These are phyloP conservation scores for Cyclopterus lumpus DNA, from an alignment of 2,797 vertebrate species.

Conservation along the genomic window DNA sequence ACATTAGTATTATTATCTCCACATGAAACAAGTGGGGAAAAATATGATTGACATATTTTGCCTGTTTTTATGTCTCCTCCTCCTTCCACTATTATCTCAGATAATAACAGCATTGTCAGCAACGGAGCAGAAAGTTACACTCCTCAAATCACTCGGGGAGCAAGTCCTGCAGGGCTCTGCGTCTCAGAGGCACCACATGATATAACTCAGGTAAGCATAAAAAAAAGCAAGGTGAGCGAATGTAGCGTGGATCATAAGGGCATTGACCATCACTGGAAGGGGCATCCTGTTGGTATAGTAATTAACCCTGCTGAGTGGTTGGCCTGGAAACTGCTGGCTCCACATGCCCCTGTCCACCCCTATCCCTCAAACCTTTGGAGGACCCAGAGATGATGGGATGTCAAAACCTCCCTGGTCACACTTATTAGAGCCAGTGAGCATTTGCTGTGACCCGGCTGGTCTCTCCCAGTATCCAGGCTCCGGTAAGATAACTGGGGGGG, in stretches of 20 bases:
- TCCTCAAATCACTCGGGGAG: constrained; percentile 61
- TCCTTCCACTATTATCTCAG: constrained; percentile 53
- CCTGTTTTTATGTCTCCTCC: constrained; percentile 2
- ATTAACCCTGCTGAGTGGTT: constrained; percentile 76
- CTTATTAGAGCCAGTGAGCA: constrained; percentile 64
- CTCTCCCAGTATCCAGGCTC: constrained; percentile 37
- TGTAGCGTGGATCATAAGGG: constrained; percentile 56
- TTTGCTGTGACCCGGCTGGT: constrained; percentile 47
- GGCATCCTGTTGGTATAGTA: constrained; percentile 67
- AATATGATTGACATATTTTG: constrained; percentile 64
- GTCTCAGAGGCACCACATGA: constrained; percentile 59
- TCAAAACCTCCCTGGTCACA: constrained; percentile 64
- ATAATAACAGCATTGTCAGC: constrained; percentile 75
- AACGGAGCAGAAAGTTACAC: constrained; percentile 73
- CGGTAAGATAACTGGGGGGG: constrained; percentile 13
- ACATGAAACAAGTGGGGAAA: constrained; percentile 47
- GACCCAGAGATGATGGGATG: constrained; percentile 66
- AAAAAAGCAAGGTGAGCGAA: constrained; percentile 65
- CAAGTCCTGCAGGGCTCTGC: constrained; percentile 44
- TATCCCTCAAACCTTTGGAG: constrained; percentile 62
- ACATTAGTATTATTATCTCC: constrained; percentile 47
- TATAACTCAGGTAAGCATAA: constrained; percentile 66
- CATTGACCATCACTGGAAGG: constrained; percentile 59
- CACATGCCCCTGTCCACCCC: constrained; percentile 56
- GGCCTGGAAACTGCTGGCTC: constrained; percentile 66